Conservation (phyloP, 1,140 invertebrate genomes). For the Brachionus angularis region DNA sequence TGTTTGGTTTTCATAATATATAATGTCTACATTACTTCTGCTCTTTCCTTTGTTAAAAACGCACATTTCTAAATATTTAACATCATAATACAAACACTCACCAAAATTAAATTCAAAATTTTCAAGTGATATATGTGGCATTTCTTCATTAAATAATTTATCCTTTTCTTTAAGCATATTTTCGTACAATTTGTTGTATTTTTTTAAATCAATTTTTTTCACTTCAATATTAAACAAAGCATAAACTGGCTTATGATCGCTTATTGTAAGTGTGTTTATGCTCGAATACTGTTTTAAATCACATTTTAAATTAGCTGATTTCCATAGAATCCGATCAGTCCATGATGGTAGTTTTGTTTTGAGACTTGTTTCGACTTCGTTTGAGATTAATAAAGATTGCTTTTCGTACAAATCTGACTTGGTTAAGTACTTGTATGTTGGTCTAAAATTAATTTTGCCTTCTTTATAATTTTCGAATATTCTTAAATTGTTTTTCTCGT, state of each 20-base stretch:
- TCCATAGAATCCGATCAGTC: constrained; percentile 37
- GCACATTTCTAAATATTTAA: neutral
- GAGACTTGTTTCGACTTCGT: constrained; percentile 76
- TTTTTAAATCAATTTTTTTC: constrained; percentile 40
- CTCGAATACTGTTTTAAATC: constrained; percentile 14
- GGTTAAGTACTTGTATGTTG: constrained; percentile 96
- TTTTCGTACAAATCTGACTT: constrained; percentile 90
- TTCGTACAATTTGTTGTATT: constrained; percentile 14
- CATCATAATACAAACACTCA: constrained; percentile 35
- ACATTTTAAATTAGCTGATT: neutral
- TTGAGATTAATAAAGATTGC: constrained; percentile 76
- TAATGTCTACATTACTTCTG: constrained; percentile 36
- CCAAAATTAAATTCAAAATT: constrained; percentile 33
- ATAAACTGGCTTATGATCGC: constrained; percentile 43
- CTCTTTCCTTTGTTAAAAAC: constrained; percentile 3
- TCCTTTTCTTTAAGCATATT: constrained; percentile 26
- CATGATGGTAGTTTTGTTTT: constrained; percentile 37
- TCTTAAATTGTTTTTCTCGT: constrained; percentile 58
- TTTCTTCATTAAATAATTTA: constrained; percentile 6
- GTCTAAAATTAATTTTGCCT: constrained; percentile 79
- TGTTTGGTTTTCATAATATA: constrained; percentile 11
- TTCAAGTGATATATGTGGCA: constrained; percentile 34
- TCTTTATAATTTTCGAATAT: constrained; percentile 85
- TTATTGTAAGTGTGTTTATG: constrained; percentile 25
- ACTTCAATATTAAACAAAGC: constrained; percentile 20